A percentile compares a stretch with the other conserved stretches of the same genome.
Conservation (phyloP, 2,113 vertebrate species). For the Ardeotis arabs region DNA sequence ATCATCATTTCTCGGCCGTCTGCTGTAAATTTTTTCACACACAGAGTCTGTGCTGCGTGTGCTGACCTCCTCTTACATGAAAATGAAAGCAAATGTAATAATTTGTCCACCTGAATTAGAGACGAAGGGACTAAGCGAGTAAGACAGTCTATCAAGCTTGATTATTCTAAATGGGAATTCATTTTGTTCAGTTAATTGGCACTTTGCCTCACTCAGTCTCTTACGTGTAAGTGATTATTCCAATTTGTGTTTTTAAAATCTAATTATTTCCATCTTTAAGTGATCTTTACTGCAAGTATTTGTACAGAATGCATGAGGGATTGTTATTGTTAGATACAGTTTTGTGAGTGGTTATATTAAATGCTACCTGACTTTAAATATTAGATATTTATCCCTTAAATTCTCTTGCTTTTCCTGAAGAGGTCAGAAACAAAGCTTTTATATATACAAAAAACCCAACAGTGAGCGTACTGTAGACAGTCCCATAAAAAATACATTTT, state of each 20-base stretch:
- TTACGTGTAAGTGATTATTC: background rate
- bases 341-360: background rate
- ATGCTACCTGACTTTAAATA: background rate
- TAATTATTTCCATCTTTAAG: background rate
- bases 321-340: background rate
- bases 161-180: background rate
- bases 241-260: background rate
- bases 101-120: background rate
- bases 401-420: background rate
- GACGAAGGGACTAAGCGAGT: background rate
- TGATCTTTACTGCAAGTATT: background rate
- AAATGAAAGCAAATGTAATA: background rate
- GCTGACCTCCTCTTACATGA: background rate
- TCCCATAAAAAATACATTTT: background rate
- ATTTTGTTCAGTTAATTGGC: conserved; percentile 12
- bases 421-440: background rate
- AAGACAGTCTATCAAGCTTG: background rate
- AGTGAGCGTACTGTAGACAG: background rate
- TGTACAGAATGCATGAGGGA: accelerated
- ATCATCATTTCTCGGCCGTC: accelerated
- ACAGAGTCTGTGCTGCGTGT: accelerated
- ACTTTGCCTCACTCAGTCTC: background rate
- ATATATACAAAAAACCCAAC: background rate
- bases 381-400: background rate
- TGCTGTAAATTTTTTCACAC: background rate